Evolutionary conservation across 1,140 invertebrate species (phyloP).

Genomic region (Macrobrachium nipponense): DNA sequence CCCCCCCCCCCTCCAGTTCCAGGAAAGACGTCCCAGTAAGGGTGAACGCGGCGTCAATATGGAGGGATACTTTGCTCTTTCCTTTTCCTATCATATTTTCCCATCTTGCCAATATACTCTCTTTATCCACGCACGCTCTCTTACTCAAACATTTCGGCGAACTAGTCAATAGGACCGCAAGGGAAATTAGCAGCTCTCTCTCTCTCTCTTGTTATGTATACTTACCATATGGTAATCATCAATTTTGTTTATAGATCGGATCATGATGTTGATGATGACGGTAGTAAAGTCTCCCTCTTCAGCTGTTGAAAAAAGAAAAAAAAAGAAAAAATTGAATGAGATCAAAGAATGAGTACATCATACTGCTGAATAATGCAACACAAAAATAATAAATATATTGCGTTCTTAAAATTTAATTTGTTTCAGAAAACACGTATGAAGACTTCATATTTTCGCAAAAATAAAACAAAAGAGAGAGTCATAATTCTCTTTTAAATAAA

Average conservation of each 20-base stretch:
- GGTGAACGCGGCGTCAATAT: no score
- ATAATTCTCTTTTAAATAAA: no score
- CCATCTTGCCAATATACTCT: neutral
- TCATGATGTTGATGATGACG: conserved; percentile 91
- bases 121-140: neutral
- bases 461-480: no score
- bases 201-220: conserved; percentile 81
- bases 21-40: no score
- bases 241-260: conserved; percentile 97
- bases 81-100: no score
- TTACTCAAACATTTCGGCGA: neutral
- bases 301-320: neutral
- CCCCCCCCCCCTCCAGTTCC: no score
- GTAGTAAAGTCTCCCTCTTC: conserved; percentile 70
- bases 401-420: no score
- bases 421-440: no score
- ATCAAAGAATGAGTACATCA: neutral
- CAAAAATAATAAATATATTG: neutral
- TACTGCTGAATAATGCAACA: neutral
- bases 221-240: conserved; percentile 85
- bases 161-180: neutral
- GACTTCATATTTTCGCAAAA: no score
- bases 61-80: no score
- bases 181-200: neutral
- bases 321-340: no score